These are phyloP conservation scores for Clunio marinus DNA, from an alignment of 2,888 invertebrate species.

Conservation along the genomic window DNA sequence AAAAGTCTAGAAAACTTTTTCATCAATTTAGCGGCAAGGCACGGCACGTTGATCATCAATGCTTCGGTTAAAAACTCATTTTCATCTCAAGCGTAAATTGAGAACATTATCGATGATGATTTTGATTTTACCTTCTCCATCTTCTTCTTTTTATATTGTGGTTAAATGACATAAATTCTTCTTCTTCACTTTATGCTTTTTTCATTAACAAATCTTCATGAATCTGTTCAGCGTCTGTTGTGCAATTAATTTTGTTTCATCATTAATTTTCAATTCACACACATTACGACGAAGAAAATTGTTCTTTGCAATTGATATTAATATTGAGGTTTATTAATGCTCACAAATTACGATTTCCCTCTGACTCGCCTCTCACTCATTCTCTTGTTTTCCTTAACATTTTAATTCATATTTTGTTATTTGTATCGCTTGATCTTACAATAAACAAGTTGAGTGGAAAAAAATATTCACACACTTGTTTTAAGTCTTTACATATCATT, in stretches of 20 bases:
- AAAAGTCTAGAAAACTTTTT: too few relatives aligned
- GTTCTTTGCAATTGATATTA: constrained; percentile 1
- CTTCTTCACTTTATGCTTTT: background rate
- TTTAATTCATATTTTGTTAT: too few relatives aligned
- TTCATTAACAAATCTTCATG: background rate
- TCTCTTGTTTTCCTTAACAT: too few relatives aligned
- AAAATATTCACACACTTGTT: too few relatives aligned
- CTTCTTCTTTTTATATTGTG: constrained; percentile 12
- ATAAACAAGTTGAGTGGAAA: too few relatives aligned
- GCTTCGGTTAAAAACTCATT: background rate
- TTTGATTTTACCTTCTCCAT: background rate
- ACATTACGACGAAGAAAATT: background rate
- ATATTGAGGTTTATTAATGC: too few relatives aligned
- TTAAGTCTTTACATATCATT: too few relatives aligned
- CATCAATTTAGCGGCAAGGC: too few relatives aligned
- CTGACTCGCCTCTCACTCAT: too few relatives aligned
- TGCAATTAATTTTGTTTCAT: background rate
- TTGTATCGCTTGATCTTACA: too few relatives aligned
- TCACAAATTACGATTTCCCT: too few relatives aligned
- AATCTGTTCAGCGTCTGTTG: background rate
- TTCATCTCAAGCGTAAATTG: background rate
- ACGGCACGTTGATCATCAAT: background rate
- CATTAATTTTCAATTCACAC: constrained; percentile 16
- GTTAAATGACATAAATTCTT: constrained; percentile 7
- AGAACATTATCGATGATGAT: background rate